phyloP scores from a whole-genome alignment of 2,888 invertebrate species.

The Agonopterix arenella region DNA sequence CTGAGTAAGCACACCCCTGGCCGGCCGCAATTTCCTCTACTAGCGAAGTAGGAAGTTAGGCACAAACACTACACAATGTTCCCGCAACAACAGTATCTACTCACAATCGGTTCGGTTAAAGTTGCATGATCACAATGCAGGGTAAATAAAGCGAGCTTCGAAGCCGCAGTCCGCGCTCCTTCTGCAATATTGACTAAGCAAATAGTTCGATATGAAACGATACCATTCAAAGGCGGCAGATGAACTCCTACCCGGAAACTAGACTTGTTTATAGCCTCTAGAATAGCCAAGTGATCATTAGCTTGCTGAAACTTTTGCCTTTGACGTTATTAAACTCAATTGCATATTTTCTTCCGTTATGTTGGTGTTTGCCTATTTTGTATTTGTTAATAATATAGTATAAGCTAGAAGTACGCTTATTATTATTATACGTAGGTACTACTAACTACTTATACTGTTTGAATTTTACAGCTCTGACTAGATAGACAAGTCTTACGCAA shows the following conservation, averaged over 20 bases:
- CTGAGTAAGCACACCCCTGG: constrained; percentile 56
- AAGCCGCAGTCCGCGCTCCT: constrained; percentile 39
- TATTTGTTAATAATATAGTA: too few relatives aligned
- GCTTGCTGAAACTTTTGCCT: too few relatives aligned
- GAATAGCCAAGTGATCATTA: too few relatives aligned
- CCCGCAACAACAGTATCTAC: constrained; percentile 45
- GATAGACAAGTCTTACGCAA: too few relatives aligned
- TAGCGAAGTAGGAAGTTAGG: constrained; percentile 18
- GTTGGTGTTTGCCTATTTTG: too few relatives aligned
- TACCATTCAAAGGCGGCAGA: constrained; percentile 20
- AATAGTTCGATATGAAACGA: constrained; percentile 32
- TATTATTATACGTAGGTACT: too few relatives aligned
- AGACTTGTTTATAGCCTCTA: neutral
- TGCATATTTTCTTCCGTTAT: too few relatives aligned
- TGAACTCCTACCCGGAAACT: constrained; percentile 18
- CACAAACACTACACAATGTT: constrained; percentile 29
- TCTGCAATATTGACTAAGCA: constrained; percentile 45
- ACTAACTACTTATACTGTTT: too few relatives aligned
- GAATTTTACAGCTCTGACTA: too few relatives aligned
- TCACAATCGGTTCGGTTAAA: constrained; percentile 59
- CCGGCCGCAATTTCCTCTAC: constrained; percentile 61
- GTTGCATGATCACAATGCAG: constrained; percentile 63
- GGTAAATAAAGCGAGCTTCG: constrained; percentile 48
- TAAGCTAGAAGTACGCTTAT: too few relatives aligned
- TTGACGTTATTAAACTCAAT: too few relatives aligned